Base-by-base conservation (phyloP, 2,113 vertebrate genomes). In the Marmota monax region DNA sequence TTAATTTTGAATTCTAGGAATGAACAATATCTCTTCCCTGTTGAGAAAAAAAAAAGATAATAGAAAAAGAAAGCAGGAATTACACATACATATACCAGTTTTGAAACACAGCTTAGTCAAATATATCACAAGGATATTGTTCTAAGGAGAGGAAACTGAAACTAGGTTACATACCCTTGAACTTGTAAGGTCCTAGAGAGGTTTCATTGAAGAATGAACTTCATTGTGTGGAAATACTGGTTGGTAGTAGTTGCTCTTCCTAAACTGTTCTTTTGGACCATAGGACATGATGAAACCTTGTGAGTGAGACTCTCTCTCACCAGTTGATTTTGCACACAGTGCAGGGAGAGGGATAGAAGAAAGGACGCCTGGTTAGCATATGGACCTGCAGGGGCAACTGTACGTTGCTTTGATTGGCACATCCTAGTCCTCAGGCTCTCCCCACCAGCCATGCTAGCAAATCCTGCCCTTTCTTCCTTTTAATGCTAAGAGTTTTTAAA, bases 41-140 rank as follows among this genome's bases (percentile, higher is more conserved):
- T 61, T 92, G n/a, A 96, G 32, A 17, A n/a, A 95, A 78, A 95
- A 78, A 88, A 90, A 76, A 58, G 7, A 34, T 25, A 82, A 70
- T 70, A 45, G 39, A 86, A 95, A 58, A 87, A 51, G 18, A 80
- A 88, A 90, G n/a, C 45, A 90, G 87, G 6, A 29, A 22, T 37
- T 63, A 84, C 61, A 92, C 79, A 76, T 27, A 69, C 42, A 76
- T 6, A 16, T 87, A 58, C 45, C 7, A 61, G 29, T 73, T 90
- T 73, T 84, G 70, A 94, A 88, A 90, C 39, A 83, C 58, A 87
- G 1, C n/a, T 69, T 91, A 85, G 51, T 65, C n/a, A 88, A 70
- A 80, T 51, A 69, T 0, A 32, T 17, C 61, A 27, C n/a, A 29
- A 83, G 69, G 45, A 78, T 90, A n/a, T 48, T 69, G 27, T 37